phyloP scores from a whole-genome alignment of 2,888 invertebrate genomes.

The Xanthorhoe designata region DNA sequence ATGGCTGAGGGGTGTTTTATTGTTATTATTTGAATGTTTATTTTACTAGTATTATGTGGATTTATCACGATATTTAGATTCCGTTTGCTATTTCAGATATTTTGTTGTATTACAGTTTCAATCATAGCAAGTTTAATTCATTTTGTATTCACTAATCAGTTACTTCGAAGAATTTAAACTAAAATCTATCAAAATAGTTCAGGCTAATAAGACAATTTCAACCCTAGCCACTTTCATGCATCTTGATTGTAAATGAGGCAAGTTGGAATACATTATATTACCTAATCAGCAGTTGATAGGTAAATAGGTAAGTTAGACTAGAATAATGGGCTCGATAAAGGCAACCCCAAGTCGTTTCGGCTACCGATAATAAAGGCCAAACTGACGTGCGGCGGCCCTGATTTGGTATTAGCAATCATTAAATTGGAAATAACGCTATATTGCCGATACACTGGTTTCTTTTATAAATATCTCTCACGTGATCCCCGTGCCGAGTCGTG shows the following conservation, averaged over 20 bases:
- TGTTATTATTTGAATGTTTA: conserved; percentile 67
- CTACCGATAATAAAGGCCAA: conserved; percentile 67
- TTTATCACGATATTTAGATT: conserved; percentile 51
- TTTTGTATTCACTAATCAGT: neutral
- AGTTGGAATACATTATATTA: conserved; percentile 13
- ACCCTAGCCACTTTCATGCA: neutral
- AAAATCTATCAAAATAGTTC: neutral
- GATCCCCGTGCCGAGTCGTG: conserved; percentile 82
- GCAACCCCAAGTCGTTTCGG: conserved; percentile 55
- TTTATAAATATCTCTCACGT: conserved; percentile 85
- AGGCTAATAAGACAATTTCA: neutral
- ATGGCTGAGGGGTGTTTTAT: conserved; percentile 74
- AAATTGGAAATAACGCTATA: conserved; percentile 85
- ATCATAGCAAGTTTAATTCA: no score
- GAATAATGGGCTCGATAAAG: conserved; percentile 50
- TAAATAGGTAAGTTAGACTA: conserved; percentile 45
- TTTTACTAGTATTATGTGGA: conserved; percentile 57
- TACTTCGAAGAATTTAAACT: neutral
- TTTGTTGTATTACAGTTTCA: neutral
- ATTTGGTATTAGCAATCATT: conserved; percentile 84
- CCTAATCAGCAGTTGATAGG: conserved; percentile 38
- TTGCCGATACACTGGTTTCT: conserved; percentile 82
- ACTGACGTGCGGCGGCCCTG: conserved; percentile 77
- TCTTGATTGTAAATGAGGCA: neutral
- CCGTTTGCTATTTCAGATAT: conserved; percentile 3